Percentiles rank a stretch among this genome's conserved stretches.
phyloP scores from a whole-genome alignment of 2,797 vertebrate species.

The Aplochiton taeniatus region DNA sequence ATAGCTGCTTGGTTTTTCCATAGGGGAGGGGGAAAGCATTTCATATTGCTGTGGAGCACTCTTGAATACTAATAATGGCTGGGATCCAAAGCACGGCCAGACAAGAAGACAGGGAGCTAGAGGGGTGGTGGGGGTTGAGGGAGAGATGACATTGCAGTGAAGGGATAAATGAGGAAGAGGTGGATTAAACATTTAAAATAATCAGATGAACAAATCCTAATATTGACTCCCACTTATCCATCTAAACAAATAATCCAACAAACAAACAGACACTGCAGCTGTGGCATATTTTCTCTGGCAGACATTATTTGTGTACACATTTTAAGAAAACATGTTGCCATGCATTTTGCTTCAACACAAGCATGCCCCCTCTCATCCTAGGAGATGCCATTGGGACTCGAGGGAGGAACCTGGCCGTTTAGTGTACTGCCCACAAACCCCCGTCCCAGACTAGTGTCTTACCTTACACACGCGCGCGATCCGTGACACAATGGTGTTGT shows the following conservation, averaged over 20 bases:
- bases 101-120: slow-evolving; percentile 20
- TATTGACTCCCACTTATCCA: slow-evolving; percentile 17
- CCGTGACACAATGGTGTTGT: slow-evolving; percentile 91
- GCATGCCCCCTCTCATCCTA: slow-evolving; percentile 33
- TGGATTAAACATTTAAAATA: slow-evolving; percentile 42
- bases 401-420: slow-evolving; percentile 22
- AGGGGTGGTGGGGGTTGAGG: slow-evolving; percentile 49
- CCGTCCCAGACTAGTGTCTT: slow-evolving; percentile 36
- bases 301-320: too few species aligned
- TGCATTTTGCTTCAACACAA: slow-evolving; percentile 32
- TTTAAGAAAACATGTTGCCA: slow-evolving; percentile 9
- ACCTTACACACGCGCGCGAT: slow-evolving; percentile 95
- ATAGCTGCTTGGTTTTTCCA: slow-evolving; percentile 16
- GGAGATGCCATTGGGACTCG: slow-evolving; percentile 48
- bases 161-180: slow-evolving; percentile 28
- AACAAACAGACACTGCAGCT: slow-evolving; percentile 21
- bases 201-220: slow-evolving; percentile 53
- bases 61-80: slow-evolving; percentile 70
- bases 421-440: slow-evolving; percentile 3
- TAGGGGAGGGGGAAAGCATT: slow-evolving; percentile 48
- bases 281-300: too few species aligned
- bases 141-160: slow-evolving; percentile 63
- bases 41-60: slow-evolving; percentile 60
- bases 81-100: slow-evolving; percentile 58
- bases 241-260: slow-evolving; percentile 12